These are phyloP conservation scores for Tenthredo notha DNA, from an alignment of 2,888 invertebrate genomes.

Conservation along the genomic window DNA sequence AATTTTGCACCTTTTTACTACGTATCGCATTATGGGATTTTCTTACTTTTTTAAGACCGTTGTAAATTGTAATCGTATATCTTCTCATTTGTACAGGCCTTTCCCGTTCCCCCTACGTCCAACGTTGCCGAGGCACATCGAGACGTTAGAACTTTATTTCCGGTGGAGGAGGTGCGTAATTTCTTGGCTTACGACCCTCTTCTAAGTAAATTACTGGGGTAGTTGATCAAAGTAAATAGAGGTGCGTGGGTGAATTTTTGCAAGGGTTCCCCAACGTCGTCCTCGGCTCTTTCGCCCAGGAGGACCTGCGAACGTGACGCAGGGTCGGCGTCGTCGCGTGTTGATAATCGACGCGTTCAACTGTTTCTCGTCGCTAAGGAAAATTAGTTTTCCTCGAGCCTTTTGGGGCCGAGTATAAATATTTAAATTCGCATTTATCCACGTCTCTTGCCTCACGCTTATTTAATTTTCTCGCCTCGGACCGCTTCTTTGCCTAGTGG, in stretches of 20 bases:
- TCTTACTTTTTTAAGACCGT: not conserved
- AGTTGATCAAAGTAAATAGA: conserved; percentile 52
- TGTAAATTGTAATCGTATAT: conserved; percentile 10
- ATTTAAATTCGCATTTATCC: conserved; percentile 48
- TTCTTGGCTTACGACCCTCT: conserved; percentile 47
- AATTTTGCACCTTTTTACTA: not conserved
- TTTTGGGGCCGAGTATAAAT: conserved; percentile 31
- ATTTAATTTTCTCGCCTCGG: conserved; percentile 25
- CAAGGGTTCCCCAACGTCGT: conserved; percentile 20
- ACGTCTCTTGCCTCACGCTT: conserved; percentile 13
- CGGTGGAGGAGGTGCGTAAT: conserved; percentile 46
- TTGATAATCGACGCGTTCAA: conserved; percentile 46
- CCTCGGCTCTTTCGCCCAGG: conserved; percentile 5
- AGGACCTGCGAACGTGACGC: conserved; percentile 25
- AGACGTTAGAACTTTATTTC: conserved; percentile 42
- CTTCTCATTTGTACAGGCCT: not conserved
- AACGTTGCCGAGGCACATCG: conserved; percentile 14
- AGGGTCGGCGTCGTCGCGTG: conserved; percentile 33
- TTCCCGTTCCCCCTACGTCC: not conserved
- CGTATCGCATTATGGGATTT: not conserved
- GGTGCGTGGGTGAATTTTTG: conserved; percentile 34
- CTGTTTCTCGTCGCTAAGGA: conserved; percentile 26
- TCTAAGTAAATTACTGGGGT: conserved; percentile 43
- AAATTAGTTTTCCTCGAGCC: conserved; percentile 44
- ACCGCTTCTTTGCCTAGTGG: conserved; percentile 10